A percentile compares a stretch with the other conserved stretches of the same genome.
Evolutionary conservation across 2,797 vertebrate species (phyloP).

Genomic region (Parotocinclus haroldoi): DNA sequence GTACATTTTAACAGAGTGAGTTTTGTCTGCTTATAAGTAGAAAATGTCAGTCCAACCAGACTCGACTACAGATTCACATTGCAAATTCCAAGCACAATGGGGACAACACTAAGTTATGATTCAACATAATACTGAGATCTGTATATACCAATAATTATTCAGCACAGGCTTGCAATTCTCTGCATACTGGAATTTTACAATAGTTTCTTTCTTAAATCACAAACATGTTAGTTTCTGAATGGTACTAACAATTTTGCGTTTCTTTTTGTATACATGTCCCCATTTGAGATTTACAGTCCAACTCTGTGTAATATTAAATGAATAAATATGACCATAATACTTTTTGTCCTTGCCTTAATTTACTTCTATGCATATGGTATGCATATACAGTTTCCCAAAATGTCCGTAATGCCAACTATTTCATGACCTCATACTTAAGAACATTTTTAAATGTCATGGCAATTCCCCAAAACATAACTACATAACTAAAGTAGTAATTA

Average conservation of each 20-base stretch:
- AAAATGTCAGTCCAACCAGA: constrained; percentile 15
- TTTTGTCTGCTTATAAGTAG: constrained; percentile 23
- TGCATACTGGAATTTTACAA: constrained; percentile 77
- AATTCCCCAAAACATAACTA: too few species aligned
- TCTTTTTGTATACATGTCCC: constrained; percentile 66
- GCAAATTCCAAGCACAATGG: constrained; percentile 24
- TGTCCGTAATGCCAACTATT: too few species aligned
- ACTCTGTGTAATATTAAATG: constrained; percentile 64
- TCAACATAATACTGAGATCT: constrained; percentile 16
- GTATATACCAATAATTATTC: constrained; percentile 55
- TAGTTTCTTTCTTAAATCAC: constrained; percentile 80
- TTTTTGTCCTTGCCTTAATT: neutral
- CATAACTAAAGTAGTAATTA: too few species aligned
- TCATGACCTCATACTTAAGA: too few species aligned
- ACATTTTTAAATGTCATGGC: too few species aligned
- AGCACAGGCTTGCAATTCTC: constrained; percentile 61
- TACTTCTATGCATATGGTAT: too few species aligned
- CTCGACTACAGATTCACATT: constrained; percentile 10
- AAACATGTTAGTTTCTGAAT: constrained; percentile 75
- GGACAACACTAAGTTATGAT: constrained; percentile 24
- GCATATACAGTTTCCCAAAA: too few species aligned
- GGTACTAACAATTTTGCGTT: constrained; percentile 67
- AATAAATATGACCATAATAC: constrained; percentile 64
- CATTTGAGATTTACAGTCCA: constrained; percentile 63
- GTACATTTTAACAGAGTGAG: constrained; percentile 62